Percentiles rank a stretch among this genome's conserved stretches.
Conservation (phyloP, 1,140 invertebrate species). For the Microplitis demolitor region DNA sequence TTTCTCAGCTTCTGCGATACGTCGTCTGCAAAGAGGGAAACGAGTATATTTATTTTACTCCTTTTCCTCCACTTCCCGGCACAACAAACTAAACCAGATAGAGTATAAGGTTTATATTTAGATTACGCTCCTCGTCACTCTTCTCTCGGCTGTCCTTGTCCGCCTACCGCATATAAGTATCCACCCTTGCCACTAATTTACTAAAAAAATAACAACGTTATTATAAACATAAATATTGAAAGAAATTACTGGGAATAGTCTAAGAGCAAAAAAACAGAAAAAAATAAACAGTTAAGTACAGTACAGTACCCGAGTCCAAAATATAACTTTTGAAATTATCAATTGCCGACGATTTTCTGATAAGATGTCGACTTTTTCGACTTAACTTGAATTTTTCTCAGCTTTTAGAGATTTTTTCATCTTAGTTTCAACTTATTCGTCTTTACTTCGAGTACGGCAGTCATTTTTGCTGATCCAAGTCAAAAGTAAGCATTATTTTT, state of each 20-base stretch:
- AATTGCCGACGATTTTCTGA: no score
- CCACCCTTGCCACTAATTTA: slow-evolving; percentile 22
- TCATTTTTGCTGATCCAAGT: no score
- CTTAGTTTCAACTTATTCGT: no score
- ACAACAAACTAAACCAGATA: slow-evolving; percentile 27
- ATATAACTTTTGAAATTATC: no score
- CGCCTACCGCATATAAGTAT: slow-evolving; percentile 16
- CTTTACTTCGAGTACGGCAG: no score
- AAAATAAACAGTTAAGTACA: not conserved
- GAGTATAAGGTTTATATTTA: slow-evolving; percentile 26
- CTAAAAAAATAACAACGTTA: slow-evolving; percentile 1
- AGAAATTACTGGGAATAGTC: not conserved
- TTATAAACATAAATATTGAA: slow-evolving; percentile 8
- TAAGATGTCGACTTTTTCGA: no score
- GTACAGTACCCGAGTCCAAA: no score
- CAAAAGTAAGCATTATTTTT: no score
- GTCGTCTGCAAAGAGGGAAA: slow-evolving; percentile 21
- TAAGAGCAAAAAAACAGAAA: not conserved
- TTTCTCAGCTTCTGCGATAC: slow-evolving; percentile 29
- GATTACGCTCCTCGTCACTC: slow-evolving; percentile 19
- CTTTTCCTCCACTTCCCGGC: slow-evolving; percentile 27
- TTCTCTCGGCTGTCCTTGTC: slow-evolving; percentile 15
- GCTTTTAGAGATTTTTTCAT: no score
- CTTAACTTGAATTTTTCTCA: no score
- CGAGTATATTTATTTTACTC: slow-evolving; percentile 29